Percentiles rank a stretch among this genome's conserved stretches.
Conservation (phyloP, 2,888 invertebrate genomes). For the Onthophagus sagittarius region DNA sequence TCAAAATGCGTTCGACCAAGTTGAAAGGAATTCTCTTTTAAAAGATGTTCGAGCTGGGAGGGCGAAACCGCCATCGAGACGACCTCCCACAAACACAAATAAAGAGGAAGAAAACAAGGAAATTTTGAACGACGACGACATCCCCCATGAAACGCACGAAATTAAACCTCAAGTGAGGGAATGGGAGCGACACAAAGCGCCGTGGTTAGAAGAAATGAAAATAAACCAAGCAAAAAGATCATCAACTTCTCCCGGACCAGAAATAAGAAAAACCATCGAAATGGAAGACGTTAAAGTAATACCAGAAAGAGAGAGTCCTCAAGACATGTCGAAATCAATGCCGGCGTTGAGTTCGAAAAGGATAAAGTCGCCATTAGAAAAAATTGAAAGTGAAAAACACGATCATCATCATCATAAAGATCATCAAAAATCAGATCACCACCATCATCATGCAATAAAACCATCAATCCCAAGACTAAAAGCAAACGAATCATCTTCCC, state of each 20-base stretch:
- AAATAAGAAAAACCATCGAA: conserved; percentile 36
- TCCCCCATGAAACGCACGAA: conserved; percentile 37
- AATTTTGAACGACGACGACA: conserved; percentile 22
- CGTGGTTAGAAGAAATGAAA: conserved; percentile 80
- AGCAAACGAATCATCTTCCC: conserved; percentile 26
- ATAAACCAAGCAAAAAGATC: conserved; percentile 70
- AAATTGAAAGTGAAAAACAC: conserved; percentile 29
- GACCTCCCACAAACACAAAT: conserved; percentile 34
- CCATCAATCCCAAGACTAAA: conserved; percentile 29
- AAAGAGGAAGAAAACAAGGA: conserved; percentile 14
- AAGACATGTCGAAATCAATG: conserved; percentile 38
- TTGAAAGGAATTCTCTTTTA: conserved; percentile 62
- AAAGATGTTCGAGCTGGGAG: conserved; percentile 65
- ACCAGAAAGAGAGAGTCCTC: conserved; percentile 14
- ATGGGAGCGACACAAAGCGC: conserved; percentile 70
- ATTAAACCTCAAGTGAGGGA: conserved; percentile 62
- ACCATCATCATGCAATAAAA: conserved; percentile 24
- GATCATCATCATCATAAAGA: conserved; percentile 38
- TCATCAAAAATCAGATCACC: conserved; percentile 32
- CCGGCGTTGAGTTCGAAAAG: conserved; percentile 21
- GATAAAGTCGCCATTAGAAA: conserved; percentile 18
- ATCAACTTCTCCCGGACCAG: conserved; percentile 46
- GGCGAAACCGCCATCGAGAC: conserved; percentile 58
- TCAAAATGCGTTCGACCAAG: conserved; percentile 60
- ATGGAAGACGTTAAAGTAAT: conserved; percentile 34